A percentile compares a stretch with the other conserved stretches of the same genome.
Conservation (phyloP, 2,797 vertebrate species). For the Ceyx erithaca region DNA sequence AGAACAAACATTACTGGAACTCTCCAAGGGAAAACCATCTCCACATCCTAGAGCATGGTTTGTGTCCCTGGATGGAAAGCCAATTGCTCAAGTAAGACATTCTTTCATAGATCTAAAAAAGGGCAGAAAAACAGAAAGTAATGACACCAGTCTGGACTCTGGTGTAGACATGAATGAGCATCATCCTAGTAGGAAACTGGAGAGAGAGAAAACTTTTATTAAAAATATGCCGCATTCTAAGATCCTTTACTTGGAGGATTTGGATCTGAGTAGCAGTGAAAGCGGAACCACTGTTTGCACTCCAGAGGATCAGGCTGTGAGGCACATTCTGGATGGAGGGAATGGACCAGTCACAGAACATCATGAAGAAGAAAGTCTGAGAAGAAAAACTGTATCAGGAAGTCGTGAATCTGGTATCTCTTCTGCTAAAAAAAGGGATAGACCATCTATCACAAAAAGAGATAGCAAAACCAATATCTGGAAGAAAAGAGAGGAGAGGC, state of each 20-base stretch:
- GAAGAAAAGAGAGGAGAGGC: constrained; percentile 89
- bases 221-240: constrained; percentile 85
- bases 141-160: constrained; percentile 91
- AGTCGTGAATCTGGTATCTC: constrained; percentile 68
- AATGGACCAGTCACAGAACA: constrained; percentile 73
- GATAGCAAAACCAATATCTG: constrained; percentile 88
- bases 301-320: constrained; percentile 89
- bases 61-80: constrained; percentile 93
- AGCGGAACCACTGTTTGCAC: constrained; percentile 90
- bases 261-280: constrained; percentile 94
- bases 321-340: constrained; percentile 87
- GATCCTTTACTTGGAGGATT: constrained; percentile 83
- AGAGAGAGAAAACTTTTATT: constrained; percentile 87
- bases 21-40: constrained; percentile 86
- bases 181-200: constrained; percentile 85
- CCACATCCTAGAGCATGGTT: constrained; percentile 92
- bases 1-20: constrained; percentile 89
- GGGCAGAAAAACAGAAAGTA: constrained; percentile 84
- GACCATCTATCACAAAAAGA: constrained; percentile 71
- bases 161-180: constrained; percentile 93
- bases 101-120: constrained; percentile 88
- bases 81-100: constrained; percentile 89
- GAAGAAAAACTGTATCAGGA: constrained; percentile 54
- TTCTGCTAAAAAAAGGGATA: constrained; percentile 71
- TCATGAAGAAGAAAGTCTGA: constrained; percentile 81